A percentile compares a stretch with the other conserved stretches of the same genome.
These are phyloP conservation scores for Rissa tridactyla DNA, from an alignment of 2,113 vertebrate genomes.

Conservation along the genomic window DNA sequence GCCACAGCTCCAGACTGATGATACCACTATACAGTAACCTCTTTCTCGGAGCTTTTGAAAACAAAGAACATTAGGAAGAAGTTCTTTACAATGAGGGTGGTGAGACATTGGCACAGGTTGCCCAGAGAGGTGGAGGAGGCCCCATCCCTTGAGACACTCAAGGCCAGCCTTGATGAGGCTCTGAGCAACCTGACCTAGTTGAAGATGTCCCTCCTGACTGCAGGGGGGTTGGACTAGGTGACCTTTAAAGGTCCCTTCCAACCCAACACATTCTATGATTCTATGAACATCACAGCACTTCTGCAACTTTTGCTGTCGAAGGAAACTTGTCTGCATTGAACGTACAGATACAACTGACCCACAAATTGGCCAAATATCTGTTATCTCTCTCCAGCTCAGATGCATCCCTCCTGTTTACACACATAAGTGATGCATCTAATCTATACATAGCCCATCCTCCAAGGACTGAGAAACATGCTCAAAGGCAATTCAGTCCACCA, in stretches of 20 bases:
- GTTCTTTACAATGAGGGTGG: too few relatives aligned
- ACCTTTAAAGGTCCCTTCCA: too few relatives aligned
- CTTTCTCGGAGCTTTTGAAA: neutral
- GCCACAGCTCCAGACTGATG: neutral
- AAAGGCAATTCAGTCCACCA: neutral
- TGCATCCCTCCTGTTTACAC: neutral
- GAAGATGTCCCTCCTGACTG: too few relatives aligned
- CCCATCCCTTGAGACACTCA: too few relatives aligned
- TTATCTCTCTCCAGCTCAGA: neutral
- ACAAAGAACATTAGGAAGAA: neutral
- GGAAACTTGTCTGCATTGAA: neutral
- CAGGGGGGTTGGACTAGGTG: too few relatives aligned
- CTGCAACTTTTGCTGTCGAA: neutral
- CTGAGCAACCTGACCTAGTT: too few relatives aligned
- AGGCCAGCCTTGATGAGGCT: too few relatives aligned
- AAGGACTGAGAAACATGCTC: neutral
- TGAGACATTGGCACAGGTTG: too few relatives aligned
- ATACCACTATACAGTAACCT: neutral
- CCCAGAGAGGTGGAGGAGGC: too few relatives aligned
- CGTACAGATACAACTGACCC: neutral
- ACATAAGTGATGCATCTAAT: neutral
- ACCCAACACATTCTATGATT: too few relatives aligned
- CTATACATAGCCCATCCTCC: neutral
- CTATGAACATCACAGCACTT: neutral
- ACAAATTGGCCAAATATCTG: rapidly evolving